Base-by-base conservation (phyloP, 2,797 vertebrate genomes). In the Propithecus deckenii region DNA sequence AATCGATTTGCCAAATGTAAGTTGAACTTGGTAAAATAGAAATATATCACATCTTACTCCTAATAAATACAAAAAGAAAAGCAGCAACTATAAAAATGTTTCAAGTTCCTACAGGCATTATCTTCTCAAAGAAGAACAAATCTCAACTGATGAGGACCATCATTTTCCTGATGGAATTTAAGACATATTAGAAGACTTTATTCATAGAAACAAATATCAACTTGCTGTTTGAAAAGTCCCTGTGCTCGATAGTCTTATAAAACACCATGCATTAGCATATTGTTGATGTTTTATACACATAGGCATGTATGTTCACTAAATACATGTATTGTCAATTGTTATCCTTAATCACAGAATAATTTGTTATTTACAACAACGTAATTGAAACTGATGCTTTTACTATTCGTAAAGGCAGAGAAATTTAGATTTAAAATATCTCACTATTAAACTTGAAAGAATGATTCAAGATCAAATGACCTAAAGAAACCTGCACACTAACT, bases 291-390 rank as follows among this genome's bases (percentile, higher is more conserved):
- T 75, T 72, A 67, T 28, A 43, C 35, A 75, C 52, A 71, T 9
- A 14, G 76, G 55, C 69, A 96, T n/a, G 89, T 67, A 76, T 94
- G 86, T 96, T 97, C 98, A 96, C 80, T 94, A 97, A 98, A 97
- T 85, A 95, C 25, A 32, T 0, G 0, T 87, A 96, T 78, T 35
- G 38, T 94, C 91, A 86, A 46, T 97, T 98, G 75, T 95, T 97
- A 97, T 94, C 94, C 93, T 96, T 97, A 96, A 97, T 97, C 92
- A 94, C 80, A 87, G 95, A 97, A 95, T 97, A 95, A 98, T 97
- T 96, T 96, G 55, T 95, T 98, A 93, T 96, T 98, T 98, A 96
- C 63, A 97, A 35, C 86, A 86, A 22, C 52, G 30, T 96, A 98
- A 98, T 69, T 97, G 85, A 94, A 97, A 93, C 22, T 91, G 78